A percentile compares a stretch with the other conserved stretches of the same genome.
Evolutionary conservation across 2,888 invertebrate genomes (phyloP).

Genomic region (Dicycla oo): DNA sequence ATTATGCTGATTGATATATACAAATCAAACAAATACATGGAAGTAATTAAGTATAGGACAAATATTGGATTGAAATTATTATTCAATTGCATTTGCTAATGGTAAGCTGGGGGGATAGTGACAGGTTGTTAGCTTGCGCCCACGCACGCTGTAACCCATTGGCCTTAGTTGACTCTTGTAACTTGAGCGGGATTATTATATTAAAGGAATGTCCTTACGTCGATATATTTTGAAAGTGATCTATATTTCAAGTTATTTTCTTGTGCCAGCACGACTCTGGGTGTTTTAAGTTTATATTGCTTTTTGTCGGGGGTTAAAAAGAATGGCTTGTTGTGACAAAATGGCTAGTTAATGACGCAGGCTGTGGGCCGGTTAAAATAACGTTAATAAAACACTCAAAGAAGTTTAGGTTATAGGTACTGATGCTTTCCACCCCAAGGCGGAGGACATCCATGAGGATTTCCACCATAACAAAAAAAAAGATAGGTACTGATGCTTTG

Average conservation of each 20-base stretch:
- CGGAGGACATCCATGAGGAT: too few species aligned
- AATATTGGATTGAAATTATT: conserved; percentile 55
- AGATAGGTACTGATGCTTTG: too few species aligned
- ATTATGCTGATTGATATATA: conserved; percentile 6
- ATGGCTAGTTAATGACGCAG: too few species aligned
- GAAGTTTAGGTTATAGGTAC: too few species aligned
- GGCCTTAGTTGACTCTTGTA: conserved; percentile 52
- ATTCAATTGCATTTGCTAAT: conserved; percentile 57
- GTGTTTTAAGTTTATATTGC: too few species aligned
- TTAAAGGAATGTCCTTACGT: conserved; percentile 32
- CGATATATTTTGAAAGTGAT: conserved; percentile 18
- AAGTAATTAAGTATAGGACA: conserved; percentile 48
- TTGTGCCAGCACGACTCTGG: not conserved
- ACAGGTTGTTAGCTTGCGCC: conserved; percentile 59
- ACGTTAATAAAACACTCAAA: not conserved
- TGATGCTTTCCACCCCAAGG: too few species aligned
- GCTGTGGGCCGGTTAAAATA: too few species aligned
- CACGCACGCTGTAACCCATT: conserved; percentile 53
- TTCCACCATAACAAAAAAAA: too few species aligned
- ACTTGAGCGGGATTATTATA: conserved; percentile 48
- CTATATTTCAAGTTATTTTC: not conserved
- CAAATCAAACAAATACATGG: conserved; percentile 35
- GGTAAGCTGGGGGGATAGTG: conserved; percentile 51
- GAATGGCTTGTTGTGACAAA: too few species aligned
- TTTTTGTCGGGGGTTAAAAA: too few species aligned